phyloP scores from a whole-genome alignment of 2,113 vertebrate genomes.

The Pterocles gutturalis region DNA sequence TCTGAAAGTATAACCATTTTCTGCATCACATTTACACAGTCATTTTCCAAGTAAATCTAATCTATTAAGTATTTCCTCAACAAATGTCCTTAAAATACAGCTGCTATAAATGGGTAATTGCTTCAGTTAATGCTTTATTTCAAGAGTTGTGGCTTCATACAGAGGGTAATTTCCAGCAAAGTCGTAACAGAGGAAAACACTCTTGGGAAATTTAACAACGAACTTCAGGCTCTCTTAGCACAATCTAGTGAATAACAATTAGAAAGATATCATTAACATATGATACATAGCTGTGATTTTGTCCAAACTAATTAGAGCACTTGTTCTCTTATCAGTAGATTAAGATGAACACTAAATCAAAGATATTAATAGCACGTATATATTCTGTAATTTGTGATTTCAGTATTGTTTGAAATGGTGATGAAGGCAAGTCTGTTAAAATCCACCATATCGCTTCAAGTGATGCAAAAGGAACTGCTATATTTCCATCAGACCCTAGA shows the following conservation, averaged over 20 bases:
- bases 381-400: background rate
- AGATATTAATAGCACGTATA: background rate
- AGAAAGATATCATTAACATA: constrained; percentile 29
- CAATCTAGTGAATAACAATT: constrained; percentile 46
- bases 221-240: constrained; percentile 32
- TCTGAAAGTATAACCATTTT: background rate
- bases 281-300: constrained; percentile 50
- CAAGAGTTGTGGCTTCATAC: constrained; percentile 36
- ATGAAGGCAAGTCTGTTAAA: background rate
- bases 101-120: constrained; percentile 67
- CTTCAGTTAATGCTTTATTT: constrained; percentile 70
- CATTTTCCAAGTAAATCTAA: background rate
- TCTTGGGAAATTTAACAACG: constrained; percentile 34
- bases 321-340: background rate
- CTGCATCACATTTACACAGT: background rate
- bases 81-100: constrained; percentile 49
- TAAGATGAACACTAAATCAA: background rate
- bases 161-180: constrained; percentile 43
- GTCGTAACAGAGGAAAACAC: constrained; percentile 51
- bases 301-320: constrained; percentile 27
- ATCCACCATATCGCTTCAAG: background rate
- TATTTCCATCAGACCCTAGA: background rate
- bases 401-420: background rate
- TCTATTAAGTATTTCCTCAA: constrained; percentile 33
- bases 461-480: background rate